phyloP scores from a whole-genome alignment of 2,888 invertebrate species.

The Bembecia ichneumoniformis region DNA sequence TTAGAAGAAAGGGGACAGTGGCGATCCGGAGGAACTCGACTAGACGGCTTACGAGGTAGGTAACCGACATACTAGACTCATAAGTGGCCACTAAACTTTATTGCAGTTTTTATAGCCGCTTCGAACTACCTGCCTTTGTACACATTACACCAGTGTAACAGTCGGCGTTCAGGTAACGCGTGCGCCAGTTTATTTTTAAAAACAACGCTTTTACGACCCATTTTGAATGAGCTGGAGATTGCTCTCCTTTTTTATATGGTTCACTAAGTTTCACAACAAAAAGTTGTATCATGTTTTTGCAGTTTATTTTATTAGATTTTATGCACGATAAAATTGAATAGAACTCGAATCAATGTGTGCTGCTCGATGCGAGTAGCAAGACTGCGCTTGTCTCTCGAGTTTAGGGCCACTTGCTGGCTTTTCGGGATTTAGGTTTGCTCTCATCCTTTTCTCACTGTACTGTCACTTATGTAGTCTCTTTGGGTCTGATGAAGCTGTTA shows the following conservation, averaged over 20 bases:
- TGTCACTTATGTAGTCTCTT: too few relatives aligned
- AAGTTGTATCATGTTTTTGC: neutral
- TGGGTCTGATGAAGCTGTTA: too few relatives aligned
- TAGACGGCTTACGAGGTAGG: neutral
- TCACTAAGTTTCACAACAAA: neutral
- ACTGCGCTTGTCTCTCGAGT: too few relatives aligned
- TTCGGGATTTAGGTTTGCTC: too few relatives aligned
- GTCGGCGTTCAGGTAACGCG: constrained; percentile 2
- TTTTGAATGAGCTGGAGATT: constrained; percentile 14
- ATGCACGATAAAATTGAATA: too few relatives aligned
- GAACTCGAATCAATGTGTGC: too few relatives aligned
- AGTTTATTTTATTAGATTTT: too few relatives aligned
- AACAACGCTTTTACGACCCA: constrained; percentile 8
- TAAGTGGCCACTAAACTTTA: constrained; percentile 61
- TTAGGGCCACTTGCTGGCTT: too few relatives aligned
- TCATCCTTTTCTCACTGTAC: too few relatives aligned
- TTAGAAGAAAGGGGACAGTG: constrained; percentile 27
- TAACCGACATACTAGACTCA: constrained; percentile 17
- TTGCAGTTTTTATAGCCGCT: constrained; percentile 52
- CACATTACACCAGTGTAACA: constrained; percentile 20
- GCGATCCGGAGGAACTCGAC: constrained; percentile 1
- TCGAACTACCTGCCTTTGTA: constrained; percentile 34
- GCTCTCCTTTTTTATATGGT: constrained; percentile 4
- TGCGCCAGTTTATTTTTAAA: constrained; percentile 19
- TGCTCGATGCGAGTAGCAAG: too few relatives aligned